These are phyloP conservation scores for Xyrauchen texanus DNA, from an alignment of 2,113 vertebrate species.

Conservation along the genomic window DNA sequence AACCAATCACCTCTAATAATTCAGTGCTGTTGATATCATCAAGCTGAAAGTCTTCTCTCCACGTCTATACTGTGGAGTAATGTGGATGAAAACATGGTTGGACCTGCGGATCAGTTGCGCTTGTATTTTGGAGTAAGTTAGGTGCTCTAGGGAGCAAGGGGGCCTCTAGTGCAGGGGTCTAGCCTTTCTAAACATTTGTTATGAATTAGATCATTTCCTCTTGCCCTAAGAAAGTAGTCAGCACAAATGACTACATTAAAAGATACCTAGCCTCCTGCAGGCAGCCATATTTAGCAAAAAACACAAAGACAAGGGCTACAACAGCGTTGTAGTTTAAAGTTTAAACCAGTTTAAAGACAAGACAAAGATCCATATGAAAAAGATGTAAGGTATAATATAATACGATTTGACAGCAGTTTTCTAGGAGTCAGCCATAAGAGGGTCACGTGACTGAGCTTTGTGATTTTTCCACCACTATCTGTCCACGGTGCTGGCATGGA, in stretches of 20 bases:
- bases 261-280: constrained; percentile 31
- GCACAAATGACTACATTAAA: constrained; percentile 3
- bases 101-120: constrained; percentile 17
- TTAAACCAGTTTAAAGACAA: too few species aligned
- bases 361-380: not conserved
- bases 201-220: constrained; percentile 56
- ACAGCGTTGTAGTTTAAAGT: not conserved
- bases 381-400: not conserved
- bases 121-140: not conserved
- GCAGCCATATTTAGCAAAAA: constrained; percentile 19
- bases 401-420: constrained; percentile 13
- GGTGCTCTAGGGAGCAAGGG: constrained; percentile 14
- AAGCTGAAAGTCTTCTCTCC: not conserved
- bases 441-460: not conserved
- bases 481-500: too few species aligned
- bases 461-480: not conserved
- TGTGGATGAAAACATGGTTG: constrained; percentile 15
- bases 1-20: not conserved
- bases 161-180: constrained; percentile 38
- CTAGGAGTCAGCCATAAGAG: not conserved
- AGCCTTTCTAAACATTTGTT: constrained; percentile 51
- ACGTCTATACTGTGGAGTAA: not conserved
- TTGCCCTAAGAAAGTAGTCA: constrained; percentile 37
- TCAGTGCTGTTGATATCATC: not conserved
- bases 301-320: constrained; percentile 13